phyloP scores from a whole-genome alignment of 2,888 invertebrate species.

The Geophilus truncorum region DNA sequence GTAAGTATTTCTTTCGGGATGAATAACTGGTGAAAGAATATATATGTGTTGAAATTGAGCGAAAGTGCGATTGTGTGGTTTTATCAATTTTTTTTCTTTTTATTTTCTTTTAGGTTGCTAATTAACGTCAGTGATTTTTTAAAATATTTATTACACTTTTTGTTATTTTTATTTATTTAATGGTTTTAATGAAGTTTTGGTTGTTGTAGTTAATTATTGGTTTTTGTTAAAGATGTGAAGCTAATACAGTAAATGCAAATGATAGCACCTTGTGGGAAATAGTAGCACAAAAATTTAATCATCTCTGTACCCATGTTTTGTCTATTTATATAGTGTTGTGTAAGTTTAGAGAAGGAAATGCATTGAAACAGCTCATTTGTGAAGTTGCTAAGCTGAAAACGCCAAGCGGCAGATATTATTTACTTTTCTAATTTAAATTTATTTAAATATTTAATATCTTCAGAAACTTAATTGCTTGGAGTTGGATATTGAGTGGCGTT shows the following conservation, averaged over 20 bases:
- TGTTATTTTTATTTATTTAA: not conserved
- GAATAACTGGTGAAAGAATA: not conserved
- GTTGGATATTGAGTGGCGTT: too few relatives aligned
- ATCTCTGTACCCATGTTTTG: too few relatives aligned
- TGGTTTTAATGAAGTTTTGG: not conserved
- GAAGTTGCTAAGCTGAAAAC: too few relatives aligned
- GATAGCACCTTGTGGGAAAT: not conserved
- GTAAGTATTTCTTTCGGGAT: constrained; percentile 33
- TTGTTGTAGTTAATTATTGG: not conserved
- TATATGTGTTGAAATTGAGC: not conserved
- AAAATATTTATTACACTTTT: too few relatives aligned
- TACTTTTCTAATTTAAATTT: too few relatives aligned
- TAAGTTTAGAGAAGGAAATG: too few relatives aligned
- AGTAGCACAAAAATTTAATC: too few relatives aligned
- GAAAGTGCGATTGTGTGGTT: not conserved
- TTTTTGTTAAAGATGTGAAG: not conserved
- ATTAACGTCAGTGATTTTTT: not conserved
- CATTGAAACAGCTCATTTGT: too few relatives aligned
- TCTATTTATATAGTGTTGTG: too few relatives aligned
- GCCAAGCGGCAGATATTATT: too few relatives aligned
- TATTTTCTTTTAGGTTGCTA: constrained; percentile 13
- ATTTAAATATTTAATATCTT: too few relatives aligned
- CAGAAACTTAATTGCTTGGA: too few relatives aligned
- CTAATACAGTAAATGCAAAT: not conserved
- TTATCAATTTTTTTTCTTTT: not conserved